Conservation (phyloP, 2,113 vertebrate species). For the Gymnocephalus cernua region DNA sequence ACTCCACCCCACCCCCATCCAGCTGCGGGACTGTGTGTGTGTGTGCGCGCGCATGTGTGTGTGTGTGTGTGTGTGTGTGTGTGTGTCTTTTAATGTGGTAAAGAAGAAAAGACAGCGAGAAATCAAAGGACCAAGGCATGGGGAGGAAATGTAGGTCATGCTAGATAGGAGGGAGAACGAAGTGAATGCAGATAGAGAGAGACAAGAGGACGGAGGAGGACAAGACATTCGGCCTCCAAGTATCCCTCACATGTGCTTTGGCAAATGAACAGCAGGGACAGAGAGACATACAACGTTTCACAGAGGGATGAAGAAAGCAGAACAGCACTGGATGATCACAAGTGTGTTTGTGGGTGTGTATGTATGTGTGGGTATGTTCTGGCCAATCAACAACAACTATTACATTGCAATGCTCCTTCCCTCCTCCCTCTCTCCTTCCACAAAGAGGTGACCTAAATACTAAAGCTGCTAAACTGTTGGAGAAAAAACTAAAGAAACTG, state of each 20-base stretch:
- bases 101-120: conserved; percentile 6
- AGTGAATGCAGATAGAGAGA: conserved; percentile 23
- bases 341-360: conserved; percentile 9
- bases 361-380: conserved; percentile 10
- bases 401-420: conserved; percentile 49
- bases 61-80: neutral
- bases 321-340: conserved; percentile 6
- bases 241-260: conserved; percentile 21
- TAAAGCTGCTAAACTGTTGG: conserved; percentile 43
- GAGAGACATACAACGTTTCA: neutral
- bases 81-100: conserved; percentile 29
- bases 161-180: conserved; percentile 32
- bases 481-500: conserved; percentile 40
- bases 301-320: conserved; percentile 20
- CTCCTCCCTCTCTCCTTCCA: conserved; percentile 42
- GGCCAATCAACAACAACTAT: conserved; percentile 40
- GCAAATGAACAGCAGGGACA: conserved; percentile 24
- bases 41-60: conserved; percentile 8
- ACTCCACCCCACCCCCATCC: conserved; percentile 52
- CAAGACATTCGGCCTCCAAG: conserved; percentile 19
- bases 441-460: conserved; percentile 68
- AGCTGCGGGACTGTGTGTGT: conserved; percentile 28
- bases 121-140: conserved; percentile 28
- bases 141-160: conserved; percentile 70
- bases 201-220: conserved; percentile 18